Conservation (phyloP, 2,888 invertebrate genomes). For the Oasisia sp. region DNA sequence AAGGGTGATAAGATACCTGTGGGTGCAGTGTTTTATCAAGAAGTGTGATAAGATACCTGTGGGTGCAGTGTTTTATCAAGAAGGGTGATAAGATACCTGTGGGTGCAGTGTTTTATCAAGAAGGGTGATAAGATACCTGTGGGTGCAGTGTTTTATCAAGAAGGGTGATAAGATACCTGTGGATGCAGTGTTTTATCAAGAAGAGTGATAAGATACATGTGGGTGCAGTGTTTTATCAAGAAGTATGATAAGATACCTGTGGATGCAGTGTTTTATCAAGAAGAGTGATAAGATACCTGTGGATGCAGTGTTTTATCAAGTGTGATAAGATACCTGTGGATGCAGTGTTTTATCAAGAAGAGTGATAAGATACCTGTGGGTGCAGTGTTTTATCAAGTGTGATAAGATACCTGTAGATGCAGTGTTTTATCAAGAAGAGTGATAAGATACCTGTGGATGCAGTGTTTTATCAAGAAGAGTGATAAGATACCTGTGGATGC, state of each 20-base stretch:
- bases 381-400: constrained; percentile 80
- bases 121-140: constrained; percentile 76
- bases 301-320: constrained; percentile 83
- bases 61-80: constrained; percentile 83
- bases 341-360: constrained; percentile 82
- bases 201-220: constrained; percentile 76
- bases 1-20: constrained; percentile 76
- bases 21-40: constrained; percentile 83
- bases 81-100: constrained; percentile 76
- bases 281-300: constrained; percentile 76
- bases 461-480: constrained; percentile 80
- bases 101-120: constrained; percentile 83
- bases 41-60: constrained; percentile 76
- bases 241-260: constrained; percentile 76
- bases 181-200: constrained; percentile 83
- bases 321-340: no score
- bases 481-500: constrained; percentile 81
- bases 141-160: constrained; percentile 83
- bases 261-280: constrained; percentile 83
- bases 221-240: constrained; percentile 83
- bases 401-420: no score
- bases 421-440: constrained; percentile 80
- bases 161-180: constrained; percentile 76
- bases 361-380: constrained; percentile 78
- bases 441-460: constrained; percentile 81